phyloP scores from a whole-genome alignment of 2,888 invertebrate genomes.

The Drosophila diplacantha region DNA sequence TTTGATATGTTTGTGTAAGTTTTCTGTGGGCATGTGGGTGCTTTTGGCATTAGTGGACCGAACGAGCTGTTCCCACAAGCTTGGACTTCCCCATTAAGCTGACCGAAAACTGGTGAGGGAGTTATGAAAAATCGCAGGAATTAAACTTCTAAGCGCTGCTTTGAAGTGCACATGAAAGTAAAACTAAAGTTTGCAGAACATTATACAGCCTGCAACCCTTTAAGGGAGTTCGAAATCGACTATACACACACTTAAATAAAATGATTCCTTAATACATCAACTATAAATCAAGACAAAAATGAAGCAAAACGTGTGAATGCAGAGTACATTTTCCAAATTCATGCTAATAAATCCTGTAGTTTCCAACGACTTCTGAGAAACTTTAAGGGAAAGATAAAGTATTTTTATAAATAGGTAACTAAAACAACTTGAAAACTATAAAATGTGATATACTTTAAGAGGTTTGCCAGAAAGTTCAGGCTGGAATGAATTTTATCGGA shows the following conservation, averaged over 20 bases:
- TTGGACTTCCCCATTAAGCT: neutral
- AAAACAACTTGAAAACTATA: neutral
- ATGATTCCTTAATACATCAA: neutral
- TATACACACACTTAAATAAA: no score
- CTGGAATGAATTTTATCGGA: no score
- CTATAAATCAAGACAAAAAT: conserved; percentile 3
- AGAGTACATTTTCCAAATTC: neutral
- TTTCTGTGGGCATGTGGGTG: conserved; percentile 51
- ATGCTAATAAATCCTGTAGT: neutral
- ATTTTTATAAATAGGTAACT: neutral
- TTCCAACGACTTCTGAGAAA: neutral
- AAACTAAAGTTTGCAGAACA: neutral
- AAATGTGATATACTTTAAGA: neutral
- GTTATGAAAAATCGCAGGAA: neutral
- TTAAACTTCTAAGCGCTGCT: neutral
- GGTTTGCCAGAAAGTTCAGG: no score
- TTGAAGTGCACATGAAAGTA: neutral
- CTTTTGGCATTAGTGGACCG: conserved; percentile 39
- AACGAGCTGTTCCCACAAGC: conserved; percentile 21
- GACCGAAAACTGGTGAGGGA: neutral
- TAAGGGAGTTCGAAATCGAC: neutral
- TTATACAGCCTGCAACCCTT: neutral
- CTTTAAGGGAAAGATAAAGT: neutral
- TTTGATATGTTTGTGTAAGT: conserved; percentile 62
- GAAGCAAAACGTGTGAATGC: neutral